phyloP scores from a whole-genome alignment of 2,888 invertebrate genomes.

The Acleris holmiana region DNA sequence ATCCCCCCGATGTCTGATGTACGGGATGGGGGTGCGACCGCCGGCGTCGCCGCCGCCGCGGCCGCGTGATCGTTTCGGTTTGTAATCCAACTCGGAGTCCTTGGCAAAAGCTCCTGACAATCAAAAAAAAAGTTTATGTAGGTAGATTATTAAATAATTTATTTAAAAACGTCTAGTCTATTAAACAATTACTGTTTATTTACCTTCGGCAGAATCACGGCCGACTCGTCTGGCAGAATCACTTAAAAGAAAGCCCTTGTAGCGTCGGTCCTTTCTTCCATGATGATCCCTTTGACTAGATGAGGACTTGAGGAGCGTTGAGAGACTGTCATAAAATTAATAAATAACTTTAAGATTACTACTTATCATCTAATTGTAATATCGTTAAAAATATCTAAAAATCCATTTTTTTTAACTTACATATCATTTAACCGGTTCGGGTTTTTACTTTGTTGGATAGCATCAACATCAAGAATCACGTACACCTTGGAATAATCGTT shows the following conservation, averaged over 20 bases:
- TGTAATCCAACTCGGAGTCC: slow-evolving; percentile 53
- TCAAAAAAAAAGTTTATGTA: neutral
- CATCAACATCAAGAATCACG: slow-evolving; percentile 58
- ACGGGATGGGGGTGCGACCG: slow-evolving; percentile 66
- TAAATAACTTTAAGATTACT: neutral
- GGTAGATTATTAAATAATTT: too few species aligned
- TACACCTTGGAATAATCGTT: slow-evolving; percentile 61
- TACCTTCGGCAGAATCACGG: slow-evolving; percentile 57
- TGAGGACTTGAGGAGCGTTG: slow-evolving; percentile 50
- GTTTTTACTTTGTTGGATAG: slow-evolving; percentile 48
- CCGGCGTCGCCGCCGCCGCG: slow-evolving; percentile 42
- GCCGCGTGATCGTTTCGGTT: slow-evolving; percentile 47
- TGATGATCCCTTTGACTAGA: slow-evolving; percentile 39
- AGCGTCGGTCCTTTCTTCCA: slow-evolving; percentile 42
- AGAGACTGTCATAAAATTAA: slow-evolving; percentile 48
- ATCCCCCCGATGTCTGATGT: slow-evolving; percentile 60
- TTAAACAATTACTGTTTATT: slow-evolving; percentile 48
- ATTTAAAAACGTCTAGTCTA: too few species aligned
- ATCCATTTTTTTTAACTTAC: too few species aligned
- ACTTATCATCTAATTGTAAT: neutral
- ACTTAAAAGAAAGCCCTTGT: slow-evolving; percentile 56
- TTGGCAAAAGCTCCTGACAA: slow-evolving; percentile 17
- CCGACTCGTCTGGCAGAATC: slow-evolving; percentile 47
- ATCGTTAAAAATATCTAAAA: neutral
- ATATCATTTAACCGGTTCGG: slow-evolving; percentile 51